Conservation (phyloP, 1,140 invertebrate species). For the Bradynema listronoti region DNA sequence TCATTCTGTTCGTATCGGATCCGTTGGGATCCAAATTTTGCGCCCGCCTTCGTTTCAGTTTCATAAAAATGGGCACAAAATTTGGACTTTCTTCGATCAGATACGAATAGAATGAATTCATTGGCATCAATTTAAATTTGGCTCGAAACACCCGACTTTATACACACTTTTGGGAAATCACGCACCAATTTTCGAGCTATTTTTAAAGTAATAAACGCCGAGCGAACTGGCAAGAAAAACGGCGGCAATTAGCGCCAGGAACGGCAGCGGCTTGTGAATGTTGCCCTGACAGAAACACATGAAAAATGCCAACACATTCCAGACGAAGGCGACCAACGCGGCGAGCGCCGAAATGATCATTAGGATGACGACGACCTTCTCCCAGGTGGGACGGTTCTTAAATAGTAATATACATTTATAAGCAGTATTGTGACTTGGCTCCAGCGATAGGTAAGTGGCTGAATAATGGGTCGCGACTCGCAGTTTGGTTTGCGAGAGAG, state of each 20-base stretch:
- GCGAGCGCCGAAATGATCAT: slow-evolving; percentile 22
- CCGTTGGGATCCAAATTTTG: no score
- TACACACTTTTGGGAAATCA: background rate
- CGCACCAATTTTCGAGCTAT: slow-evolving; percentile 19
- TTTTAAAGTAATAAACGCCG: slow-evolving; percentile 26
- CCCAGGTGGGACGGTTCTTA: slow-evolving; percentile 41
- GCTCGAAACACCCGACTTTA: no score
- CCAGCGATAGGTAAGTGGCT: no score
- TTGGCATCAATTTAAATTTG: no score
- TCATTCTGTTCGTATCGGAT: no score
- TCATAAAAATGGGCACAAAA: no score
- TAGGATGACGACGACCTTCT: slow-evolving; percentile 31
- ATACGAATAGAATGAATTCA: no score
- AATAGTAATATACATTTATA: slow-evolving; percentile 15
- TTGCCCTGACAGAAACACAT: slow-evolving; percentile 32
- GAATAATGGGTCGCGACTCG: no score
- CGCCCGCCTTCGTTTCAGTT: no score
- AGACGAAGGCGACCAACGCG: slow-evolving; percentile 34
- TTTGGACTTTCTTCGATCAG: no score
- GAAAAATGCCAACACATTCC: slow-evolving; percentile 42
- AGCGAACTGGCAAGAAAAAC: slow-evolving; percentile 29
- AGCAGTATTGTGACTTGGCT: no score
- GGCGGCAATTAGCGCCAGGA: slow-evolving; percentile 22
- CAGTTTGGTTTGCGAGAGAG: no score
- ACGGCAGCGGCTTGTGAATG: slow-evolving; percentile 36